Evolutionary conservation across 2,888 invertebrate species (phyloP).

Genomic region (Orgyia antiqua): DNA sequence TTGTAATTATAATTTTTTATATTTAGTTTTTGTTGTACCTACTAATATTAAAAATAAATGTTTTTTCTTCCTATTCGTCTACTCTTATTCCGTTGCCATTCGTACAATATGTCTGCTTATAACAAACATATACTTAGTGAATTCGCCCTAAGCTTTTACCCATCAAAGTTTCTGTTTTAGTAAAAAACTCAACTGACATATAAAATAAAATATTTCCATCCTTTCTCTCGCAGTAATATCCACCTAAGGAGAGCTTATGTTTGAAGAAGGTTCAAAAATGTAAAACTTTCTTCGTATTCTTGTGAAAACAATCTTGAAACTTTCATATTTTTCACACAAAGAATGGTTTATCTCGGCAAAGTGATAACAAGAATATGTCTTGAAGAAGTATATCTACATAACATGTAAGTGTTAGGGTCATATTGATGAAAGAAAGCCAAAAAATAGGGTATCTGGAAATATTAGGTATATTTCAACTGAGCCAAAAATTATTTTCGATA

Average conservation of each 20-base stretch:
- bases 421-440: too few relatives aligned
- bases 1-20: not conserved
- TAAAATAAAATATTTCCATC: not conserved
- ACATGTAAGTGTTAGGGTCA: too few relatives aligned
- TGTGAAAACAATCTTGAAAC: not conserved
- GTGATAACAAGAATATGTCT: not conserved
- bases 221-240: constrained; percentile 3
- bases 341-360: not conserved
- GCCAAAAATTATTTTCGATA: too few relatives aligned
- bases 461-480: too few relatives aligned
- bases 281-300: not conserved
- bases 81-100: too few relatives aligned
- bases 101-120: too few relatives aligned
- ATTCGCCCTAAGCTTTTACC: too few relatives aligned
- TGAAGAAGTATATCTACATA: too few relatives aligned
- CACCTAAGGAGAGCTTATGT: constrained; percentile 3
- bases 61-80: too few relatives aligned
- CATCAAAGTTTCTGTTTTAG: too few relatives aligned
- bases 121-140: too few relatives aligned
- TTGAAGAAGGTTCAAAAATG: constrained; percentile 4
- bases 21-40: not conserved
- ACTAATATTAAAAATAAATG: not conserved
- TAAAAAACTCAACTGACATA: not conserved
- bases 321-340: not conserved
- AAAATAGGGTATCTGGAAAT: too few relatives aligned